A percentile compares a stretch with the other conserved stretches of the same genome.
Conservation (phyloP, 2,797 vertebrate species). For the Prunella strophiata region DNA sequence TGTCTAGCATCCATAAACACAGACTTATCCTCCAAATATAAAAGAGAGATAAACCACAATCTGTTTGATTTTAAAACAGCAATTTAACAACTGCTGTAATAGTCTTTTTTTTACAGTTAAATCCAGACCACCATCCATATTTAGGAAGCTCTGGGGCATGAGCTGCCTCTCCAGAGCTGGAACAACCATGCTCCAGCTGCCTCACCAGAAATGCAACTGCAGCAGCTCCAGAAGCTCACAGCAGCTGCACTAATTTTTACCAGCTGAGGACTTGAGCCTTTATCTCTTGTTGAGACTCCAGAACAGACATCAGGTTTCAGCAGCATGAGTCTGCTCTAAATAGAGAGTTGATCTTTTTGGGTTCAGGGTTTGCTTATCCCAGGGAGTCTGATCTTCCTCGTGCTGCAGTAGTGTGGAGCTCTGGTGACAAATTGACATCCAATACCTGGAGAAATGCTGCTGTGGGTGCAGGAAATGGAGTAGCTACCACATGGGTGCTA, state of each 20-base stretch:
- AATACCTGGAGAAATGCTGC: background rate
- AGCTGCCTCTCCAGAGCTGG: background rate
- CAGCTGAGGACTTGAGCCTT: constrained; percentile 35
- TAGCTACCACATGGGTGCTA: constrained; percentile 63
- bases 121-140: background rate
- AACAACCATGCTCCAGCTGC: background rate
- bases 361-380: rapidly evolving
- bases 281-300: constrained; percentile 41
- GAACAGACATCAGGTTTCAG: background rate
- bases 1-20: background rate
- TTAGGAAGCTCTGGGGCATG: background rate
- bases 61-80: background rate
- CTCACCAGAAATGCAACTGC: background rate
- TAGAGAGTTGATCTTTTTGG: background rate
- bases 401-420: rapidly evolving
- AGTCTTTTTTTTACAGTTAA: background rate
- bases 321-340: background rate
- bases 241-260: constrained; percentile 27
- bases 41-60: background rate
- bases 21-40: background rate
- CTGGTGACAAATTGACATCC: background rate
- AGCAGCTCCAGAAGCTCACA: constrained; percentile 22
- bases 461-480: constrained; percentile 7
- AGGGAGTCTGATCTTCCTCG: rapidly evolving
- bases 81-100: background rate